A percentile compares a stretch with the other conserved stretches of the same genome.
Evolutionary conservation across 1,140 invertebrate genomes (phyloP).

Genomic region (Drosophila punjabiensis): DNA sequence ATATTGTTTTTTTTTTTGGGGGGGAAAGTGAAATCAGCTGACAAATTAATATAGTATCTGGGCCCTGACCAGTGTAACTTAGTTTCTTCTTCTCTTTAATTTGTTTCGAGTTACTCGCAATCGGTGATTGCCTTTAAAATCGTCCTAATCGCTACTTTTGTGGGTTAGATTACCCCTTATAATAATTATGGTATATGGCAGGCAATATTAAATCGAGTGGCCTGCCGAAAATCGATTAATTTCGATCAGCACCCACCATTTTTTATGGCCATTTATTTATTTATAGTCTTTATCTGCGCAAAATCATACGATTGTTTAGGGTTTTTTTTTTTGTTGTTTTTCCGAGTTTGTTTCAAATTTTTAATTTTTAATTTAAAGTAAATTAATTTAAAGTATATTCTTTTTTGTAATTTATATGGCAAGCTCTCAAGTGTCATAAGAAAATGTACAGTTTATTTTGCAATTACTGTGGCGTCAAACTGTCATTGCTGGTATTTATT

Average conservation of each 20-base stretch:
- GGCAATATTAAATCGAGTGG: slow-evolving; percentile 15
- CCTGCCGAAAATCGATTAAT: slow-evolving; percentile 13
- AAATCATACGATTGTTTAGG: slow-evolving; percentile 6
- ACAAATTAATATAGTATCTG: background rate
- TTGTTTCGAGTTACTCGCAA: background rate
- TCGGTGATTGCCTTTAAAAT: background rate
- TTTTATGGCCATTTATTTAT: slow-evolving; percentile 9
- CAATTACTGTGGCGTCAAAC: background rate
- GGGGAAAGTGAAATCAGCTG: slow-evolving; percentile 12
- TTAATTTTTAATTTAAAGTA: background rate
- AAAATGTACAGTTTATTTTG: background rate
- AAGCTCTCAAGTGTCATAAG: background rate
- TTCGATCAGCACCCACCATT: slow-evolving; percentile 9
- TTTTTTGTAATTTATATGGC: background rate
- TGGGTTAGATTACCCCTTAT: slow-evolving; percentile 1
- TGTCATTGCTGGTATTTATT: slow-evolving; percentile 6
- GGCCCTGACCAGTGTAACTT: background rate
- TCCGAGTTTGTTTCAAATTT: background rate
- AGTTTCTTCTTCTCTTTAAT: background rate
- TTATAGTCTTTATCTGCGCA: slow-evolving; percentile 7
- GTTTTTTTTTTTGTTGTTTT: no score
- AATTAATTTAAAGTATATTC: background rate
- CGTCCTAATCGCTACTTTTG: background rate
- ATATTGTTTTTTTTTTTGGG: background rate
- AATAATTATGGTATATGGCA: slow-evolving; percentile 10